Base-by-base conservation (phyloP, 2,113 vertebrate genomes). In the Tachysurus fulvidraco region DNA sequence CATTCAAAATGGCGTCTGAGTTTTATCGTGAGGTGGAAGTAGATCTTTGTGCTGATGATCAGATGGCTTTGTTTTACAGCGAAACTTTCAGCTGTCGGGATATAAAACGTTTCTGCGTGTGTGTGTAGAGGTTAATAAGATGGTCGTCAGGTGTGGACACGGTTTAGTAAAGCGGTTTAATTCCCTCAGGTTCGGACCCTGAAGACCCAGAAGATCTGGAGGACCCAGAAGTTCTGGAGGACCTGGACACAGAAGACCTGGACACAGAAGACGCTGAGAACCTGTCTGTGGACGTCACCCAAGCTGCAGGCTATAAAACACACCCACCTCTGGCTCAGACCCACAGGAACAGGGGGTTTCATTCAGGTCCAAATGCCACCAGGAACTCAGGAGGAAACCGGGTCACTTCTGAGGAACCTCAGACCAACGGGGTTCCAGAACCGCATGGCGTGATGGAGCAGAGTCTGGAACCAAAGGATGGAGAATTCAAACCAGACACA, bases 1-100 rank as follows among this genome's bases (percentile, higher is more conserved):
- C 77, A 93, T 93, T 93, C 92, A 95, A 95, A 91, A 95, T 95
- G 95, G 95, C 94, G 91, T 83, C 81, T 89, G 88, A 79, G 88
- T 50, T 11, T 30, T 90, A 88, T 64, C 55, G 83, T 85, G 89
- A 87, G 83, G 85, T 85, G 62, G 92, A 82, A 36, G 36, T 36
- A 36, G 36, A 36, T 36, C 36, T 36, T 36, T 36, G 36, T 36
- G 36, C 36, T 36, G 21, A 55, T 23, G 60, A 5, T 41, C 5
- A 23, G 2, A 76, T 76, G 80, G 23, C n/a, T 30, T 11, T 12
- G 8, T 2, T 16, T 59, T 25, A 16, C 19, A 46, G 13, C 3
- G 44, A 23, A 25, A 36, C 4, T 36, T 30, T 64, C 30, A 30
- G n/a, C 17, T 41, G 17, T 13, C 13, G 17, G 11, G 28, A 30